Conservation (phyloP, 2,888 invertebrate genomes). For the Celastrina argiolus region DNA sequence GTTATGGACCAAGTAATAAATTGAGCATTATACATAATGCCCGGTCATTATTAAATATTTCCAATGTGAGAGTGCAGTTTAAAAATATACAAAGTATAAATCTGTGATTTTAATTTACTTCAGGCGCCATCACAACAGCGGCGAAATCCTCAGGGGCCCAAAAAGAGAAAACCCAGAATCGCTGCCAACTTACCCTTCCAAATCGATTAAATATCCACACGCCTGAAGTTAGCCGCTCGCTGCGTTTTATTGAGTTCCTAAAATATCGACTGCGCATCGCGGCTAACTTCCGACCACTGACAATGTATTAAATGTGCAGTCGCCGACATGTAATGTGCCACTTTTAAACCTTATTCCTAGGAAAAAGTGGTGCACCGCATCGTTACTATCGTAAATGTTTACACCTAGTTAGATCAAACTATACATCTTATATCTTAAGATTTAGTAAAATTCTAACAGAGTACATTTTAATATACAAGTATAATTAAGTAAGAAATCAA, state of each 20-base stretch:
- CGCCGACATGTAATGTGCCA: too few relatives aligned
- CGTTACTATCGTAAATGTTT: too few relatives aligned
- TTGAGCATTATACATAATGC: too few relatives aligned
- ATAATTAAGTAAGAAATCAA: neutral
- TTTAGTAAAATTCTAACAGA: neutral
- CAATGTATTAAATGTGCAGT: slow-evolving; percentile 24
- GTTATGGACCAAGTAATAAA: too few relatives aligned
- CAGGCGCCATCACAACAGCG: slow-evolving; percentile 28
- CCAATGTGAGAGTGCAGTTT: too few relatives aligned
- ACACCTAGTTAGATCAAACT: slow-evolving; percentile 13
- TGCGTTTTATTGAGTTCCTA: slow-evolving; percentile 14
- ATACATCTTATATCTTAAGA: slow-evolving; percentile 1
- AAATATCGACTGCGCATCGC: neutral
- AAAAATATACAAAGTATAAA: too few relatives aligned
- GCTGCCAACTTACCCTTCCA: slow-evolving; percentile 69
- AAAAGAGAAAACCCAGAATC: slow-evolving; percentile 64
- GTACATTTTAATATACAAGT: neutral
- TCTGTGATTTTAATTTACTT: neutral
- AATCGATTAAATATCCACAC: slow-evolving; percentile 46
- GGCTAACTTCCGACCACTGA: neutral
- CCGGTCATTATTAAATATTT: too few relatives aligned
- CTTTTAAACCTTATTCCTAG: too few relatives aligned
- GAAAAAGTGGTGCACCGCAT: too few relatives aligned
- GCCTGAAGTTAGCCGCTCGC: slow-evolving; percentile 8
- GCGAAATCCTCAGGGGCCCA: slow-evolving; percentile 37